A percentile compares a stretch with the other conserved stretches of the same genome.
Conservation (phyloP, 2,797 vertebrate genomes). For the Pangasius djambal region DNA sequence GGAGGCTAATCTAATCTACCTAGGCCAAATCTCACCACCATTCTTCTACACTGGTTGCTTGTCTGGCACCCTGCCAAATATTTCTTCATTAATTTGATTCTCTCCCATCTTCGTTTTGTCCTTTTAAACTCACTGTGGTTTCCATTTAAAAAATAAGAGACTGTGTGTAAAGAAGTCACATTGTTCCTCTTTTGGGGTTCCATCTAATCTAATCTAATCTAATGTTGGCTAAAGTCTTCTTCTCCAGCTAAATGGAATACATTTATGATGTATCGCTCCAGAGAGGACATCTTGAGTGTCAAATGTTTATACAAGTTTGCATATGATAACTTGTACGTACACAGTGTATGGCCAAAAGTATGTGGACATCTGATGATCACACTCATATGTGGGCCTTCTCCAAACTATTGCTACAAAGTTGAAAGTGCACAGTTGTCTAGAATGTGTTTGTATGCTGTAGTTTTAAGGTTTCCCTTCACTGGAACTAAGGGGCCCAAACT, state of each 20-base stretch:
- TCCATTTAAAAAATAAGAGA: background rate
- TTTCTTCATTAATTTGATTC: background rate
- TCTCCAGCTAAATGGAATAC: background rate
- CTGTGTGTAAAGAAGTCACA: background rate
- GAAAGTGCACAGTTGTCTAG: no score
- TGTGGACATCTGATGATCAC: background rate
- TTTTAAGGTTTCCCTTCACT: background rate
- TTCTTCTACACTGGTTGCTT: background rate
- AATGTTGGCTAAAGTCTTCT: background rate
- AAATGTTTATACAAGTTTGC: background rate
- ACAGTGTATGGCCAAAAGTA: background rate
- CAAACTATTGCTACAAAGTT: no score
- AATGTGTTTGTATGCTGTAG: background rate
- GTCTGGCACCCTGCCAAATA: background rate
- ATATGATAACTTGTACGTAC: background rate
- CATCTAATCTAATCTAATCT: background rate
- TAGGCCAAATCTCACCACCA: background rate
- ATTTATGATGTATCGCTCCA: background rate
- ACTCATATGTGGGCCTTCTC: background rate
- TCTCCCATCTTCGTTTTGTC: background rate
- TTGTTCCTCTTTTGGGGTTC: background rate
- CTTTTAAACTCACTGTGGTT: background rate
- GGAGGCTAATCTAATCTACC: background rate
- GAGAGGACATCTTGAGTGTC: background rate
- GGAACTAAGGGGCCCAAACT: no score